Conservation (phyloP, 2,797 vertebrate genomes). For the Artibeus jamaicensis region DNA sequence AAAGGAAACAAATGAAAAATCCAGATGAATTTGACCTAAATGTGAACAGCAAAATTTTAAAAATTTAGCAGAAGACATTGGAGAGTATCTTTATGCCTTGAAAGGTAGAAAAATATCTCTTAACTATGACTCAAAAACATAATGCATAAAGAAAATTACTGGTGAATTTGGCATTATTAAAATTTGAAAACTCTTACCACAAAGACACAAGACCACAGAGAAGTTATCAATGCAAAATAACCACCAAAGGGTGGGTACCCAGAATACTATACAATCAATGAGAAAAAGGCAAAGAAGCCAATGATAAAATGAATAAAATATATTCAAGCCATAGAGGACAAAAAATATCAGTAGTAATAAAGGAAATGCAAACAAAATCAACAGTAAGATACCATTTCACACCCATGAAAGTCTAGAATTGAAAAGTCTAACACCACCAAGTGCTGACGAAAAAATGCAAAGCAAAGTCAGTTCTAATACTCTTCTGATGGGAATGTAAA, state of each 20-base stretch:
- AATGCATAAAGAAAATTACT: background rate
- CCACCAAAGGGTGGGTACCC: background rate
- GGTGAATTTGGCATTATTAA: background rate
- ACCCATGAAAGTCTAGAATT: background rate
- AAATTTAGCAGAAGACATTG: background rate
- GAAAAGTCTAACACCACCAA: background rate
- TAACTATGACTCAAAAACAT: background rate
- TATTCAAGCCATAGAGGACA: background rate
- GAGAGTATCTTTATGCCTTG: background rate
- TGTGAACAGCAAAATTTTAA: background rate
- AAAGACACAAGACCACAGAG: background rate
- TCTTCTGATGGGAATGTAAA: background rate
- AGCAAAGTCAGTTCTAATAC: background rate
- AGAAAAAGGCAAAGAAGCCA: background rate
- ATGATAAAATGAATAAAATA: background rate
- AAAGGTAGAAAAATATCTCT: background rate
- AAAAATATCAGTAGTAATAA: background rate
- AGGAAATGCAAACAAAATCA: background rate
- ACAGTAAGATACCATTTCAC: background rate
- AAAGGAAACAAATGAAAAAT: background rate
- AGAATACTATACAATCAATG: background rate
- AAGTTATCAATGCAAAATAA: background rate
- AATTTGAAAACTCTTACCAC: background rate
- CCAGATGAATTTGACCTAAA: background rate
- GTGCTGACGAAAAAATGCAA: background rate